phyloP scores from a whole-genome alignment of 2,888 invertebrate species.

The Anthophora plumipes region DNA sequence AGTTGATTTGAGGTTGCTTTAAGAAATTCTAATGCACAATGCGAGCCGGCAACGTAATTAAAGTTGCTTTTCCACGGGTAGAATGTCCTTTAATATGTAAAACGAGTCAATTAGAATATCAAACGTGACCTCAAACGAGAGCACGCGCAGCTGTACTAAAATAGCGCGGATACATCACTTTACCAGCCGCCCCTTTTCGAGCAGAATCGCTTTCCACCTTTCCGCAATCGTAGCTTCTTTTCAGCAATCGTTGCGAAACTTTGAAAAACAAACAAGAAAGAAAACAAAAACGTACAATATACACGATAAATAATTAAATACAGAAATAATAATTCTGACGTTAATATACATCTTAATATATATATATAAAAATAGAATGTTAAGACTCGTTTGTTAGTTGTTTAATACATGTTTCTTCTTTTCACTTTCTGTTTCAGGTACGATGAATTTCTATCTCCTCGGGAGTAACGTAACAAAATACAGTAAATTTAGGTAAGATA shows the following conservation, averaged over 20 bases:
- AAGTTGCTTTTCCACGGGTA: conserved; percentile 71
- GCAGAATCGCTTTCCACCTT: conserved; percentile 2
- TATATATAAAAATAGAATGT: not conserved
- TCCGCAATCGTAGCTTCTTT: conserved; percentile 56
- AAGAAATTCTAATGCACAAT: conserved; percentile 48
- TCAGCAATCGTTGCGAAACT: conserved; percentile 30
- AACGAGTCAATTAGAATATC: conserved; percentile 80
- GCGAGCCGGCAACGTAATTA: conserved; percentile 70
- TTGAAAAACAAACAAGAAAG: too few species aligned
- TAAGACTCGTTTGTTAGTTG: not conserved
- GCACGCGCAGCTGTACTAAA: conserved; percentile 66
- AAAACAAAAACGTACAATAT: too few species aligned
- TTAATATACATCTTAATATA: too few species aligned
- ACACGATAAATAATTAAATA: too few species aligned
- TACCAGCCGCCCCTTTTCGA: conserved; percentile 9
- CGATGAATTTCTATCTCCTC: not conserved
- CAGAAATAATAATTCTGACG: too few species aligned
- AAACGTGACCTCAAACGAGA: conserved; percentile 76
- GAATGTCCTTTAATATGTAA: conserved; percentile 78
- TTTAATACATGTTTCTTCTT: not conserved
- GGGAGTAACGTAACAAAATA: not conserved
- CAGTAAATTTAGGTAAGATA: not conserved
- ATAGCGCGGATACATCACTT: conserved; percentile 55
- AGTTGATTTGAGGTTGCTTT: not conserved
- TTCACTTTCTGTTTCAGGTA: conserved; percentile 46